Evolutionary conservation across 2,888 invertebrate genomes (phyloP), one percentile per base, ranked within the genome.

Genomic region (Pterostichus niger): DNA sequence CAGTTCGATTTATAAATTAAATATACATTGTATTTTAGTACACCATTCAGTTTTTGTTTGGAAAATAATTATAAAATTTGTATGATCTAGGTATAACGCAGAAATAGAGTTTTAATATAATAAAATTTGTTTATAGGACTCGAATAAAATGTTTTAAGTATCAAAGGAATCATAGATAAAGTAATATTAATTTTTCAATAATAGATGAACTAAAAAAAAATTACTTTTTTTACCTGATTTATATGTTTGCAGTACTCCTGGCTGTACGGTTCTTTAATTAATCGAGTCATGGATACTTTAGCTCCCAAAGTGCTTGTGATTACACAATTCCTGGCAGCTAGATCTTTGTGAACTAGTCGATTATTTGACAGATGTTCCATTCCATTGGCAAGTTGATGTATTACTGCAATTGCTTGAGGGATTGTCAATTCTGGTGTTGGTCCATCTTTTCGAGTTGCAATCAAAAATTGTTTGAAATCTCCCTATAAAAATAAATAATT

Each of bases 311-410:
- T 93, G 17, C 96, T 95, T 0, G 96, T 95, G 84, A 98, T 95
- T 83, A 98, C 91, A 88, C 98, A 96, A 90, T 98, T 98, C 13
- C 98, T 93, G 0, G 98, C 95, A 1, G 98, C 97, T 86, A 99
- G 92, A 90, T 99, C 98, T 87, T 95, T 94, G 90, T 98, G 98
- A n/a, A 96, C 95, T 86, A 95, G 92, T 61, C 98, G 91, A 86
- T 93, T 90, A 87, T 95, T 91, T 86, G 96, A 92, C 82, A 97
- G 90, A 86, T 96, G 94, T 88, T 96, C 96, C 93, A 97, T 93
- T 40, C 95, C 98, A 2, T 93, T 91, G 0, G 96, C 96, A 40
- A 98, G 93, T 88, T 98, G 96, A 84, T 93, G 92, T 0, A 94
- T 93, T 0, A 96, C 90, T 17, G 94, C 92, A 0, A 94, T 91